Evolutionary conservation across 2,888 invertebrate genomes (phyloP), one percentile per base, ranked within the genome.

Genomic region (Adelphocoris suturalis): DNA sequence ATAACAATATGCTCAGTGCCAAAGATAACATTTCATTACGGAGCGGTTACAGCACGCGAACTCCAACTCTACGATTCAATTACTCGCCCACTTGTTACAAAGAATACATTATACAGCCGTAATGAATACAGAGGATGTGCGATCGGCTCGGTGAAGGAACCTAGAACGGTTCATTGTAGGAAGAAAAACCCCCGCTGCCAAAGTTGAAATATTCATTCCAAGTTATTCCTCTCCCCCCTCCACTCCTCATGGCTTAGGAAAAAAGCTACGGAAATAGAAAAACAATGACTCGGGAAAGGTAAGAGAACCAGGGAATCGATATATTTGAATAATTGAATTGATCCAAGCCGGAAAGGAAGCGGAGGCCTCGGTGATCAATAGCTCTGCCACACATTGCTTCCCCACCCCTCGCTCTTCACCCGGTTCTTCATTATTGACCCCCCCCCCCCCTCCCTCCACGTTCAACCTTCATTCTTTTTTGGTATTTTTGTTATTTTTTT

Each of bases 251-350:
- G 13, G 2, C 52, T 52, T 28, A 27, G 47, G 16, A 46, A 80
- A 82, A 28, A 52, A 82, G 23, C 82, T 55, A 68, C 82, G 82
- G 55, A 82, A 82, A 55, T 28, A 55, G 82, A 52, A 82, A 37
- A 48, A 52, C 27, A 48, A 55, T 82, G 82, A 82, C 82, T 52
- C 78, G 78, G 19, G 47, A 47, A 46, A 47, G 78, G 78, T 46
- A 47, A 78, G 47, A 78, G 68, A 82, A 82, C 16, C 23, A 14
- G 28, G 1, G 55, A 52, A 82, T 82, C 82, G 82, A 82, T 82
- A 19, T 52, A 52, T 52, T 82, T 82, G 82, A 82, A 82, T 82
- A 82, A 82, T 82, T 82, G 82, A 82, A 82, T 52, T 82, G 52
- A 82, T 82, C 47, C 55, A 55, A 47, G 68, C 23, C 47, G 78